Base-by-base conservation (phyloP, 2,888 invertebrate species). In the Cantharis rustica region DNA sequence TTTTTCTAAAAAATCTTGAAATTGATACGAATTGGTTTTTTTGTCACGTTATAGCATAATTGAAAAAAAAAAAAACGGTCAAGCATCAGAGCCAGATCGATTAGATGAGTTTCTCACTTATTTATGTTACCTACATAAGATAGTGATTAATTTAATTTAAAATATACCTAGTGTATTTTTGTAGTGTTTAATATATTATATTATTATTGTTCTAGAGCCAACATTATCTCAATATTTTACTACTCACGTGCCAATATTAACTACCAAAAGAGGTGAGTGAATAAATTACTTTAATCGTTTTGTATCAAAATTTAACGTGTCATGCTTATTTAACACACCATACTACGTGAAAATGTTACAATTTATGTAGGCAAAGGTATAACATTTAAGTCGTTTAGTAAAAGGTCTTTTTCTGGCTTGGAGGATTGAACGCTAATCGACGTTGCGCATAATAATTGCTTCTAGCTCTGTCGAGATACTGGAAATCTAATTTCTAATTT, bases 371-470 rank as follows among this genome's bases (percentile, higher is more conserved):
- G n/a, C 7, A 47, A 31, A 47, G 47, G 47, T 47, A 47, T 47
- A 47, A 47, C 47, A 47, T 47, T 23, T 47, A 47, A 47, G 47
- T 47, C 47, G 47, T 47, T 47, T 47, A 47, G n/a, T 47, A 47
- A 47, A 31, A 47, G 47, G 47, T 47, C 15, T 66, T 66, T 66
- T 66, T 66, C 64, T 66, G 64, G 64, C n/a, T 20, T 66, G 23
- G 64, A 17, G 64, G 64, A 66, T 66, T 66, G 64, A 66, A 66
- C 64, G 7, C 64, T 66, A 66, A 66, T 66, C 64, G 64, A 66
- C 64, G 64, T 66, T 66, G 64, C 64, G 64, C 64, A 66, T 66
- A 66, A 66, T 66, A 66, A 66, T 66, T 66, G 64, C 64, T 66
- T 13, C 64, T 66, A 66, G 64, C 64, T 66, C 20, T 66, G 64